Evolutionary conservation across 2,113 vertebrate genomes (phyloP).

Genomic region (Vidua chalybeata): DNA sequence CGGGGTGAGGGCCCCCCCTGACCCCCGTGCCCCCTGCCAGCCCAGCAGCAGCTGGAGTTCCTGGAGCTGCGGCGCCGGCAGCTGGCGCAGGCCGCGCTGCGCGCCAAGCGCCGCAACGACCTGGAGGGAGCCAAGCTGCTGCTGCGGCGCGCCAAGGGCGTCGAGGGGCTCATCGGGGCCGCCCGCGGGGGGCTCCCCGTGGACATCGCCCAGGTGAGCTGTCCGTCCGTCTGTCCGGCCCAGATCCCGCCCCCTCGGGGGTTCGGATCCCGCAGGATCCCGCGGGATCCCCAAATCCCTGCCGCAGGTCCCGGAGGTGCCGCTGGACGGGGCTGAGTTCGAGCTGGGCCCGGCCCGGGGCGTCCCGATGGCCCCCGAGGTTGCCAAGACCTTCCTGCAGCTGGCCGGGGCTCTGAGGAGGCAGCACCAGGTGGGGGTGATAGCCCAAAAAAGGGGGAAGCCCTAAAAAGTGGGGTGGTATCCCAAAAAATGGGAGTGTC

Average conservation of each 20-base stretch:
- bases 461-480: accelerated
- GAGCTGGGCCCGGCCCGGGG: not conserved
- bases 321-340: not conserved
- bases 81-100: not conserved
- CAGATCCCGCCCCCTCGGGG: too few relatives aligned
- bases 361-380: not conserved
- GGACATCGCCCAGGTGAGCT: not conserved
- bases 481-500: not conserved
- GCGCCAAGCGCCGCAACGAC: not conserved
- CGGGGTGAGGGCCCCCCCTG: not conserved
- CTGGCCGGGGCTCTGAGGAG: not conserved
- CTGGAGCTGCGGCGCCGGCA: not conserved
- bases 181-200: not conserved
- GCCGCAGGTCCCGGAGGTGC: not conserved
- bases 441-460: not conserved
- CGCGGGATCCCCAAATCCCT: not conserved
- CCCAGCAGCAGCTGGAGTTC: not conserved
- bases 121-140: not conserved
- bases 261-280: too few relatives aligned
- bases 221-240: too few relatives aligned
- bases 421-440: not conserved
- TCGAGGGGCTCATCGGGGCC: not conserved
- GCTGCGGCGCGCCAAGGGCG: not conserved
- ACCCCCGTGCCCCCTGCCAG: not conserved
- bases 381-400: not conserved